These are phyloP conservation scores for Macrobrachium rosenbergii DNA, from an alignment of 1,140 invertebrate species.

Conservation along the genomic window DNA sequence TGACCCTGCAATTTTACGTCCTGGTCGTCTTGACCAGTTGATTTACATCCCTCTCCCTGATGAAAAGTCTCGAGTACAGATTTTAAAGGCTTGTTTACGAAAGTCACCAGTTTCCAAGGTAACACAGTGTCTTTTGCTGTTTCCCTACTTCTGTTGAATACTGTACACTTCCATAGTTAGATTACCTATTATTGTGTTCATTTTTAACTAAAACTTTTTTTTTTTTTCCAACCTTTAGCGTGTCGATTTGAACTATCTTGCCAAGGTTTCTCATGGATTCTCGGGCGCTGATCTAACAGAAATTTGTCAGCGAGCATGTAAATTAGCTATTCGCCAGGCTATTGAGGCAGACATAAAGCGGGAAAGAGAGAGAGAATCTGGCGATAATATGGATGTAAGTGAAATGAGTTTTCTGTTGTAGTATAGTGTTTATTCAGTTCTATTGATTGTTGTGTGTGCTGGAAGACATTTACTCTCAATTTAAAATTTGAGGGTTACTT, in stretches of 20 bases:
- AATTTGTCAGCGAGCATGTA: slow-evolving; percentile 99
- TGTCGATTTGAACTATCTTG: slow-evolving; percentile 94
- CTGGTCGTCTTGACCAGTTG: slow-evolving; percentile 97
- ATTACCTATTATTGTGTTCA: no score
- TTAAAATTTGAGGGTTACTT: no score
- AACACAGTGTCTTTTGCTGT: slow-evolving; percentile 32
- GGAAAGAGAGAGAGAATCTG: slow-evolving; percentile 81
- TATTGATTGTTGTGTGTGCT: background rate
- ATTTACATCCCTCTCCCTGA: slow-evolving; percentile 99
- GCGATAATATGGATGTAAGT: slow-evolving; percentile 61
- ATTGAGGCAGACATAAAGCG: slow-evolving; percentile 95
- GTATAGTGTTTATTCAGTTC: background rate
- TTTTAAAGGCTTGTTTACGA: slow-evolving; percentile 94
- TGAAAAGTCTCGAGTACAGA: slow-evolving; percentile 96
- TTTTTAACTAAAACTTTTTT: no score
- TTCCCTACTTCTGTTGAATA: background rate
- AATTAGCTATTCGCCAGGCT: slow-evolving; percentile 97
- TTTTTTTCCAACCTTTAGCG: slow-evolving; percentile 75
- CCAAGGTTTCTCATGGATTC: slow-evolving; percentile 97
- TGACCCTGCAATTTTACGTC: slow-evolving; percentile 98
- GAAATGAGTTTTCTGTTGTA: background rate
- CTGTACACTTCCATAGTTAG: no score
- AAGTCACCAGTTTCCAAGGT: slow-evolving; percentile 96
- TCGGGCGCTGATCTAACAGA: slow-evolving; percentile 99
- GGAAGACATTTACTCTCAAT: background rate